phyloP scores from a whole-genome alignment of 2,797 vertebrate species.

The Oreonectes daqikongensis region DNA sequence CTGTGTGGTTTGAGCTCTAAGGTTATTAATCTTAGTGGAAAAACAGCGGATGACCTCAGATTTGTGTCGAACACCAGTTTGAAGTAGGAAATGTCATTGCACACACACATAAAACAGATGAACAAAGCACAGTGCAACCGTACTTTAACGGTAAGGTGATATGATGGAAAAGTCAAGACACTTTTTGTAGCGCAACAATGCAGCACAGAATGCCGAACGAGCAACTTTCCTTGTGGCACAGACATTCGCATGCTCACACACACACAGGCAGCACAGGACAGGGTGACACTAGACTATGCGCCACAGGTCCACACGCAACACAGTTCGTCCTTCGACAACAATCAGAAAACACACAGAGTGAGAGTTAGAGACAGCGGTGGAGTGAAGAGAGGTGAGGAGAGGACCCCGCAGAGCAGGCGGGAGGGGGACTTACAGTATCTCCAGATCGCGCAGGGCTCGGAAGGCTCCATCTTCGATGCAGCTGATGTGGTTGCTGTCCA shows the following conservation, averaged over 20 bases:
- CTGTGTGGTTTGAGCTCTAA: background rate
- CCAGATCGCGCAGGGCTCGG: slow-evolving; percentile 97
- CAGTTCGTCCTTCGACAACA: slow-evolving; percentile 56
- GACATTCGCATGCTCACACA: slow-evolving; percentile 39
- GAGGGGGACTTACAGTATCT: slow-evolving; percentile 91
- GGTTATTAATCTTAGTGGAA: background rate
- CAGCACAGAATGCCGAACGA: slow-evolving; percentile 57
- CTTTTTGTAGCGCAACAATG: slow-evolving; percentile 48
- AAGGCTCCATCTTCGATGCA: slow-evolving; percentile 99
- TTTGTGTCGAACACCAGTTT: slow-evolving; percentile 2
- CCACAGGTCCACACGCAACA: slow-evolving; percentile 48
- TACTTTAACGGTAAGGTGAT: slow-evolving; percentile 7
- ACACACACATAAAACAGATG: slow-evolving; percentile 45
- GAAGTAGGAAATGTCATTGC: slow-evolving; percentile 5
- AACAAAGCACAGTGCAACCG: background rate
- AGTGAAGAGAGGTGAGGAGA: slow-evolving; percentile 31
- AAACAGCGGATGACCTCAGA: background rate
- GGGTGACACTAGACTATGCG: slow-evolving; percentile 42
- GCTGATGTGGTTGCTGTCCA: slow-evolving; percentile 98
- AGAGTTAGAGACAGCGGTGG: slow-evolving; percentile 24
- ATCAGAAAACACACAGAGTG: slow-evolving; percentile 18
- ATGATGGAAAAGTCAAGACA: slow-evolving; percentile 42
- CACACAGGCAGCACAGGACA: slow-evolving; percentile 24
- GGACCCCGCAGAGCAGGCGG: slow-evolving; percentile 33
- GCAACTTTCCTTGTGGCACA: slow-evolving; percentile 57